phyloP scores from a whole-genome alignment of 2,797 vertebrate genomes.

The Parotocinclus haroldoi region DNA sequence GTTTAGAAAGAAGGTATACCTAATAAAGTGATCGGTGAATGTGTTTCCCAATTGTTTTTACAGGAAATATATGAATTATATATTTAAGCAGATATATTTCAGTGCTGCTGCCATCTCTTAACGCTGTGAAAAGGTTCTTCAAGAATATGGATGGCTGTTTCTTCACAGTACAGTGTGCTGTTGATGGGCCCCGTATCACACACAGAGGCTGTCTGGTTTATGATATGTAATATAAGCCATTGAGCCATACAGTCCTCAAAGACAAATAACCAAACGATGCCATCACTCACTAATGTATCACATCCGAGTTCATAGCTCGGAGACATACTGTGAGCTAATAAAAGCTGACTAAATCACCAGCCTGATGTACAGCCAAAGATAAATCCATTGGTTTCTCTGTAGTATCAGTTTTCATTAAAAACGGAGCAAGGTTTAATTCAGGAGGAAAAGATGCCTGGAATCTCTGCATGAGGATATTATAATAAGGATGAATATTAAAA shows the following conservation, averaged over 20 bases:
- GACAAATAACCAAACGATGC: slow-evolving; percentile 1
- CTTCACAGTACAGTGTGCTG: neutral
- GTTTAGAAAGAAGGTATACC: no score
- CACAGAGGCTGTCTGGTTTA: no score
- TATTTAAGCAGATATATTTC: neutral
- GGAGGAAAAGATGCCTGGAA: neutral
- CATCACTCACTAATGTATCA: neutral
- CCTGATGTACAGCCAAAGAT: neutral
- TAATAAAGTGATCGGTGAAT: neutral
- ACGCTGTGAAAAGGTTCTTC: neutral
- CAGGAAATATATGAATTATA: neutral
- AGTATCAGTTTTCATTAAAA: neutral
- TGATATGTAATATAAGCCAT: neutral
- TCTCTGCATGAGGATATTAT: neutral
- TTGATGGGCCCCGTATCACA: neutral
- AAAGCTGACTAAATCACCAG: neutral
- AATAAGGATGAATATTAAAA: neutral
- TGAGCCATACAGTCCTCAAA: neutral
- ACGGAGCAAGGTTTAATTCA: neutral
- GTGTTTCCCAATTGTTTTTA: neutral
- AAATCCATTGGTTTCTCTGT: neutral
- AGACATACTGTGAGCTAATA: neutral
- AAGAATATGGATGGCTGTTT: neutral
- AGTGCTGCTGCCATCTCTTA: neutral
- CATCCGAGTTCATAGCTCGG: neutral